Evolutionary conservation across 2,113 vertebrate species (phyloP), one percentile per base, ranked within the genome.

Genomic region (Alouatta palliata): DNA sequence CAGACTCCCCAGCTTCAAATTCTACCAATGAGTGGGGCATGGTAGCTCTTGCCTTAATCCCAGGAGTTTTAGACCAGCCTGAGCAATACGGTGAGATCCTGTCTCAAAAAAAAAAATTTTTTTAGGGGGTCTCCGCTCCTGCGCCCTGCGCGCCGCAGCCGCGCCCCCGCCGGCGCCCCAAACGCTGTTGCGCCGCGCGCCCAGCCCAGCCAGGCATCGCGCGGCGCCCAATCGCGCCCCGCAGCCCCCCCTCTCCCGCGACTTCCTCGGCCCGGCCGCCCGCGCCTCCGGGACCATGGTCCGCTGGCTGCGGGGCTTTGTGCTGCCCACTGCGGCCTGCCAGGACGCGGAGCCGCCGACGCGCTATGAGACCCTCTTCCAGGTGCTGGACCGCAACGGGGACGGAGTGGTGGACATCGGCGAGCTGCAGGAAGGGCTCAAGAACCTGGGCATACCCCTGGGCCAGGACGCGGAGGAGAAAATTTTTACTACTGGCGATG

Each of bases 341-440:
- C 96, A 97, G 96, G 97, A 98, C 30, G 97, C 98, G 52, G 93
- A 98, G 90, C 94, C 94, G 98, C 98, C 98, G 93, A 82, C 45
- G 25, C 3, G 95, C 1, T 99, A 99, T 97, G 98, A 98, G 90
- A 98, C 98, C 47, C 98, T 99, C 95, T 99, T 99, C 93, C 98
- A 98, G 64, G 99, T 98, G 82, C 98, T 99, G 79, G 99, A 99
- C 54, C 98, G 98, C 90, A 99, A 99, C 58, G 98, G 99, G 14
- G 99, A 99, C 97, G 99, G 99, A 0, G 98, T 99, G 83, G 99
- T 99, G 98, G 99, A 99, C 87, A 99, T 99, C 6, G 83, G 97
- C 1, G 99, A 99, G 98, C 98, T 99, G 14, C 98, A 98, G 16
- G 98, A 98, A 35, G 99, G 99, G 70, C 99, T 99, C 35, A 98